A percentile compares a stretch with the other conserved stretches of the same genome.
Conservation (phyloP, 2,113 vertebrate genomes). For the Bostrychus sinensis region DNA sequence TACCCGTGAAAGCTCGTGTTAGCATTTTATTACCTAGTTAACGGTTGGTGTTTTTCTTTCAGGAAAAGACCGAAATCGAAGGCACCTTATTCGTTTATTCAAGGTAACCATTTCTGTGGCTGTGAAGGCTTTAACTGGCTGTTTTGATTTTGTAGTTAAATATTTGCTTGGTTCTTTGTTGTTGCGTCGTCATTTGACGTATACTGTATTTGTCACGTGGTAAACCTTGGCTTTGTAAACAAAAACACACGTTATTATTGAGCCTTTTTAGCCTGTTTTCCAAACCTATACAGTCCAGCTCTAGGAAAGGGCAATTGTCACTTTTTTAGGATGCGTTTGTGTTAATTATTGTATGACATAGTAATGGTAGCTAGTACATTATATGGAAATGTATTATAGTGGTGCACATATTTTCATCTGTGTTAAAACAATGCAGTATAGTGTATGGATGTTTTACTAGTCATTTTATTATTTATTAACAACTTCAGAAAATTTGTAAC, state of each 20-base stretch:
- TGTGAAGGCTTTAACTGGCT: accelerated
- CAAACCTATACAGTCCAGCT: neutral
- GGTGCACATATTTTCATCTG: neutral
- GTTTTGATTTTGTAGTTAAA: neutral
- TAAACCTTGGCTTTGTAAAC: constrained; percentile 52
- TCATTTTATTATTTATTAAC: too few relatives aligned
- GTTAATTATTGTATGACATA: too few relatives aligned
- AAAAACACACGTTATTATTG: constrained; percentile 17
- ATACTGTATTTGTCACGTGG: constrained; percentile 34
- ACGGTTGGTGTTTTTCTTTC: constrained; percentile 34
- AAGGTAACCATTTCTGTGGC: constrained; percentile 80
- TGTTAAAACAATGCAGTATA: too few relatives aligned
- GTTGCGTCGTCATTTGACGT: constrained; percentile 24
- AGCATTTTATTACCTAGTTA: too few relatives aligned
- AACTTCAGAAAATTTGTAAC: too few relatives aligned
- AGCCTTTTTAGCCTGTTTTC: neutral
- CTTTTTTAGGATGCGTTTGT: too few relatives aligned
- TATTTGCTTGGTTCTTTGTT: constrained; percentile 11
- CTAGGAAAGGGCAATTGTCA: too few relatives aligned
- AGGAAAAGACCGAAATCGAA: constrained; percentile 98
- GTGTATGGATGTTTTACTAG: too few relatives aligned
- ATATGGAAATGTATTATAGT: neutral
- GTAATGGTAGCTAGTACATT: too few relatives aligned
- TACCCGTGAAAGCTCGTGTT: too few relatives aligned
- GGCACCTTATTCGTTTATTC: constrained; percentile 96